These are phyloP conservation scores for Neoitamus cyanurus DNA, from an alignment of 2,888 invertebrate species.

Conservation along the genomic window DNA sequence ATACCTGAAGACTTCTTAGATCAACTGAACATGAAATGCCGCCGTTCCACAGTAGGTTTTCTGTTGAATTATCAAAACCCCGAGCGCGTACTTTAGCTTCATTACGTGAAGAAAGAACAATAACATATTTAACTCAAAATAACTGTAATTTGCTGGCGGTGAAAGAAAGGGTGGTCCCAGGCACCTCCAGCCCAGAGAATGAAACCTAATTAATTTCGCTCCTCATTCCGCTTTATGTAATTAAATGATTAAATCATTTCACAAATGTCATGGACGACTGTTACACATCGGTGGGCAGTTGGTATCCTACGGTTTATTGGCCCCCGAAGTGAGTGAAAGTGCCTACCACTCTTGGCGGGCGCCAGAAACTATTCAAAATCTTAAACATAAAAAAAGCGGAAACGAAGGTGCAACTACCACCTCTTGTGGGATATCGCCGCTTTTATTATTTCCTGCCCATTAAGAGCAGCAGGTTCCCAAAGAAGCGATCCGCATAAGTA, in stretches of 20 bases:
- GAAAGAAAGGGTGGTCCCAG: not conserved
- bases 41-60: not conserved
- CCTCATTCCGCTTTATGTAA: not conserved
- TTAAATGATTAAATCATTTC: not conserved
- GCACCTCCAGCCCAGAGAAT: not conserved
- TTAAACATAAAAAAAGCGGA: not conserved
- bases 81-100: not conserved
- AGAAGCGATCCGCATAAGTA: not conserved
- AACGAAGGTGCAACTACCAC: not conserved
- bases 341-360: not conserved
- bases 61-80: not conserved
- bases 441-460: not conserved
- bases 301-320: not conserved
- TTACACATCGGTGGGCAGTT: not conserved
- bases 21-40: not conserved
- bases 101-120: not conserved
- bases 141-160: not conserved
- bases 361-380: not conserved
- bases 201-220: not conserved
- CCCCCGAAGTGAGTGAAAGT: constrained; percentile 1
- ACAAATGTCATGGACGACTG: not conserved
- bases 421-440: not conserved
- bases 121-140: not conserved
- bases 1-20: not conserved
- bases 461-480: not conserved